Evolutionary conservation across 1,140 invertebrate genomes (phyloP), one percentile per base, ranked within the genome.

Genomic region (Calycopis cecrops): DNA sequence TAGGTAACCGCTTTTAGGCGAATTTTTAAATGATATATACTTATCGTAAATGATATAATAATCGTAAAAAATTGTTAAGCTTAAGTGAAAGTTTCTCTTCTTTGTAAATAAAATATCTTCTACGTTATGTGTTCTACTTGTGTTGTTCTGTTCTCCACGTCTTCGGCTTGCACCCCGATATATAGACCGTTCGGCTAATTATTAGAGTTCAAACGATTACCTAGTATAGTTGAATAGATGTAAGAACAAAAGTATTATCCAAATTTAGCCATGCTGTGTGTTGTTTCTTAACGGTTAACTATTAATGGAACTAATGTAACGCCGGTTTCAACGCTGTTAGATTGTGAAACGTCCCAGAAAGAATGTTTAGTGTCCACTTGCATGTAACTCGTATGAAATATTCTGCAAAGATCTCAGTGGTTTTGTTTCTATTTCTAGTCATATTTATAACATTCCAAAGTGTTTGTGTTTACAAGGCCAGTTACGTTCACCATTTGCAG

Each of bases 201-300:
- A n/a, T n/a, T 71, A 82, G 80, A 72, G 69, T 66, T 83, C 81
- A 69, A 60, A 73, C 65, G 76, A 81, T 82, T 76, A 83, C n/a
- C n/a, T 82, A 84, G 78, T 69, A 75, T 82, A 82, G 76, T 52
- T 69, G 72, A 63, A 69, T 85, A 85, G 79, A 33, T 74, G 37
- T 85, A 82, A 84, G 80, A 71, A 78, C 73, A 81, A 81, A 85
- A 84, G 82, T 85, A 85, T 86, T 86, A 84, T 75, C 79, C 80
- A 84, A 78, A 16, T 73, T 78, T 83, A 86, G 78, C 70, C 68
- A 82, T 73, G 76, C 79, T 83, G 75, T 83, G 83, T 86, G 80
- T 86, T 84, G 61, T 81, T 79, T 79, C 68, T 81, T 73, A 73
- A 76, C 60, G 38, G 51, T 54, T 57, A 52, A 57, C 44, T 54